These are phyloP conservation scores for Chauna torquata DNA, from an alignment of 2,113 vertebrate genomes.

Conservation along the genomic window DNA sequence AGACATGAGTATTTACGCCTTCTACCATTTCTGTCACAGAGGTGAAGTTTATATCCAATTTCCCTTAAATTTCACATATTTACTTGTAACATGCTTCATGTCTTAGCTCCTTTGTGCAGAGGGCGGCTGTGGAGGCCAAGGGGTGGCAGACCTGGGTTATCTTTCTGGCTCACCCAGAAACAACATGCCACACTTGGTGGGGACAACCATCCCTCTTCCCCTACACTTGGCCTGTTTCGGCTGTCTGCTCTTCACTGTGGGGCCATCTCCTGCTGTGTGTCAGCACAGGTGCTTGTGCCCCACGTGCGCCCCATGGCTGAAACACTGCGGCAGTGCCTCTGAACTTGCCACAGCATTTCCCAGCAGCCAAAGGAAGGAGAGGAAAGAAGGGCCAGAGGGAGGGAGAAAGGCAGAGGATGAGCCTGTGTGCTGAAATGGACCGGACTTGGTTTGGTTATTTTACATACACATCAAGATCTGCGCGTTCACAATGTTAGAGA, in stretches of 20 bases:
- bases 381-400: background rate
- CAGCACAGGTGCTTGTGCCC: background rate
- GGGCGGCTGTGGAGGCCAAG: background rate
- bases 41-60: background rate
- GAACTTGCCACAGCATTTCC: background rate
- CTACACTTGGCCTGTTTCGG: background rate
- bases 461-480: background rate
- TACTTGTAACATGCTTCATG: background rate
- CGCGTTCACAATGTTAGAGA: background rate
- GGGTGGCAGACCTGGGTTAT: background rate
- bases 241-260: background rate
- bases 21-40: background rate
- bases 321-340: fast-evolving
- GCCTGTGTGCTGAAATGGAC: background rate
- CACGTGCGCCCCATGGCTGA: fast-evolving
- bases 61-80: background rate
- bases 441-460: background rate
- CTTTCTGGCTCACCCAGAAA: background rate
- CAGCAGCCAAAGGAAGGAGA: background rate
- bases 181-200: background rate
- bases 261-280: background rate
- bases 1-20: background rate
- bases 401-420: background rate
- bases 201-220: background rate
- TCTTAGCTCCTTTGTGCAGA: background rate